These are phyloP conservation scores for Nipponacmea schrenckii DNA, from an alignment of 2,888 invertebrate genomes.

Conservation along the genomic window DNA sequence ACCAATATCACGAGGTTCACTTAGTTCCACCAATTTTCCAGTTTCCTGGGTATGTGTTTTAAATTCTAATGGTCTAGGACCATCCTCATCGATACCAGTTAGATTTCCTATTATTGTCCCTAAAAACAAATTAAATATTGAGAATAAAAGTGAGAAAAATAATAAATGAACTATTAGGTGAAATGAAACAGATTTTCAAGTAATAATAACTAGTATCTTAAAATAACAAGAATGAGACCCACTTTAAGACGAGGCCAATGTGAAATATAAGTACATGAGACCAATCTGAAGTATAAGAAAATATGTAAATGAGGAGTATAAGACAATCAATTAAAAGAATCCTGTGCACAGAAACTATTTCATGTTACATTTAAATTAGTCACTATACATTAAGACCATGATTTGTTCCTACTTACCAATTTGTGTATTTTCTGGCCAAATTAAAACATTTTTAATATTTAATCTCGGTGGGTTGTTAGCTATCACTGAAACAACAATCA, in stretches of 20 bases:
- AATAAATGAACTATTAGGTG: too few species aligned
- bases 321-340: too few species aligned
- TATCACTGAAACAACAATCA: constrained; percentile 35
- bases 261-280: too few species aligned
- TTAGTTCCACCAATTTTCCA: constrained; percentile 39
- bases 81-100: constrained; percentile 50
- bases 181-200: too few species aligned
- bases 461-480: constrained; percentile 39
- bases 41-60: constrained; percentile 30
- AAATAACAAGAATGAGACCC: not conserved
- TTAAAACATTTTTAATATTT: constrained; percentile 16
- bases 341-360: too few species aligned
- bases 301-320: not conserved
- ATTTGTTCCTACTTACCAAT: constrained; percentile 32
- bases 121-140: constrained; percentile 35
- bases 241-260: not conserved
- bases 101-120: constrained; percentile 46
- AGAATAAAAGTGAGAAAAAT: too few species aligned
- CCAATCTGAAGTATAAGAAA: not conserved
- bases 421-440: constrained; percentile 34
- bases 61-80: constrained; percentile 44
- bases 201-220: too few species aligned
- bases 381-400: too few species aligned
- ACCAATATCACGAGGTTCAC: constrained; percentile 32
- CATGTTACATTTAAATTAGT: too few species aligned